phyloP scores from a whole-genome alignment of 2,113 vertebrate genomes.

The Turnix velox region DNA sequence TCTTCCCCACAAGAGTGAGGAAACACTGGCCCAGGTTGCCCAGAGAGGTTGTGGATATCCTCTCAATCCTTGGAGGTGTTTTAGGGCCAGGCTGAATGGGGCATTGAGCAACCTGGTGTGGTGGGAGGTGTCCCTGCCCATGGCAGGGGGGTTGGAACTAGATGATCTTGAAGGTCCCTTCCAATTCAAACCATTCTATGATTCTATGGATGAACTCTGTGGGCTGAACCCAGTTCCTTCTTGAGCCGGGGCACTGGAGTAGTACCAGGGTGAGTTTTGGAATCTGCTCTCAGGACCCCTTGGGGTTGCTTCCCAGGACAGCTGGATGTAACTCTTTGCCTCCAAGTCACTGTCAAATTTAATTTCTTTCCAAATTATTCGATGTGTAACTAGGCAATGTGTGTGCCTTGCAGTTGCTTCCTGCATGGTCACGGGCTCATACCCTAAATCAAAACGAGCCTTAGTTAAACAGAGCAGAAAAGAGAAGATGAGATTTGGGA shows the following conservation, averaged over 20 bases:
- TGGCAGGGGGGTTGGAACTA: too few relatives aligned
- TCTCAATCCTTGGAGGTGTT: too few relatives aligned
- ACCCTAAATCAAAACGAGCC: neutral
- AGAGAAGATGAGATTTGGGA: neutral
- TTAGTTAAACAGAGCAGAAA: neutral
- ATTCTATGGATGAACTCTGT: neutral
- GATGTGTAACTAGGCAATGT: neutral
- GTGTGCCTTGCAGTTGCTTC: neutral
- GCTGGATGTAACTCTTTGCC: neutral
- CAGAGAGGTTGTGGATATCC: too few relatives aligned
- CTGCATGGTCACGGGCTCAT: neutral
- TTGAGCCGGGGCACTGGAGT: neutral
- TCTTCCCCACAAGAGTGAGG: too few relatives aligned
- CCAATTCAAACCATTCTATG: too few relatives aligned
- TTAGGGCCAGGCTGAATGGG: too few relatives aligned
- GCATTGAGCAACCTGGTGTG: too few relatives aligned
- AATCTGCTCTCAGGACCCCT: neutral
- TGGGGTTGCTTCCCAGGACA: neutral
- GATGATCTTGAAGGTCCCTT: too few relatives aligned
- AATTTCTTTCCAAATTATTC: neutral
- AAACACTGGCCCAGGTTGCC: too few relatives aligned
- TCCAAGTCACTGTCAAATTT: neutral
- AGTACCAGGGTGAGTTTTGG: neutral
- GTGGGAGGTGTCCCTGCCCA: too few relatives aligned
- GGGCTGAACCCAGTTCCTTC: neutral